phyloP scores from a whole-genome alignment of 92 coral and sea anemone species.

The Muricea muricata region DNA sequence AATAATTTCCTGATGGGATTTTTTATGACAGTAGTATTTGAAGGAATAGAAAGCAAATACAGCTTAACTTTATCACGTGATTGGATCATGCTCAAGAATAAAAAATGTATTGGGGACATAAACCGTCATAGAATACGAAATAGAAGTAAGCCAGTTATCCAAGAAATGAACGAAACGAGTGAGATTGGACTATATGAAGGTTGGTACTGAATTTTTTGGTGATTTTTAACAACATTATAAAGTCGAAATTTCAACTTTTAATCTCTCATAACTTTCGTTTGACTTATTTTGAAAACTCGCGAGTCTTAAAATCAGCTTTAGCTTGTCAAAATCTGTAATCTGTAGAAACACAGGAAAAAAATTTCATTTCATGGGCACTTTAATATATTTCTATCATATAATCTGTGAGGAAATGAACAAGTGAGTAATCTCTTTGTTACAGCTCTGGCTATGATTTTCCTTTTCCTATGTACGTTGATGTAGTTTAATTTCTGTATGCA shows the following conservation, averaged over 20 bases:
- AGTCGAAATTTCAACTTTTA: too few relatives aligned
- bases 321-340: too few relatives aligned
- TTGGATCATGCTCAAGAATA: slow-evolving; percentile 86
- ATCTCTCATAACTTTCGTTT: too few relatives aligned
- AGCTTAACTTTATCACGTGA: slow-evolving; percentile 72
- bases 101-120: slow-evolving; percentile 77
- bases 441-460: too few relatives aligned
- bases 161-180: slow-evolving; percentile 74
- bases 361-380: too few relatives aligned
- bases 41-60: slow-evolving; percentile 93
- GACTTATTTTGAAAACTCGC: too few relatives aligned
- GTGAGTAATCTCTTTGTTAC: too few relatives aligned
- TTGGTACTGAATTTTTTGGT: background rate
- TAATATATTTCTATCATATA: too few relatives aligned
- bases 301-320: too few relatives aligned
- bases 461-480: background rate
- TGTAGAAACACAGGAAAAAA: too few relatives aligned
- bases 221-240: too few relatives aligned
- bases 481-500: background rate
- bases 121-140: slow-evolving; percentile 77
- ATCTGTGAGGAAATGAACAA: too few relatives aligned
- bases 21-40: slow-evolving; percentile 88
- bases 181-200: slow-evolving; percentile 36
- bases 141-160: slow-evolving; percentile 91
- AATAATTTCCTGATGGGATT: slow-evolving; percentile 85